These are phyloP conservation scores for Sterna hirundo DNA, from an alignment of 2,113 vertebrate species.

Conservation along the genomic window DNA sequence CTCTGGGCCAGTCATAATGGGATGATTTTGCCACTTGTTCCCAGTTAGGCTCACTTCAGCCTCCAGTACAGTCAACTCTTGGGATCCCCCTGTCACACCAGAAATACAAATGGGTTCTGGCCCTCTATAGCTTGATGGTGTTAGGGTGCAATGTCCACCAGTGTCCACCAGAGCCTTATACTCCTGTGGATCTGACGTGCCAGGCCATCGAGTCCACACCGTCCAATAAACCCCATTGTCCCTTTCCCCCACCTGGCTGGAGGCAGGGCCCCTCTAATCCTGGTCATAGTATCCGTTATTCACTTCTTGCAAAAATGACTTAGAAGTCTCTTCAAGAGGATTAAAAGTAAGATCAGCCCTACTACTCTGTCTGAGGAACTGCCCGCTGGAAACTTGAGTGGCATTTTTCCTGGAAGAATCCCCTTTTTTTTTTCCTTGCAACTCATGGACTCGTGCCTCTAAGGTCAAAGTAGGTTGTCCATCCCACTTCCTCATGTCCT, in stretches of 20 bases:
- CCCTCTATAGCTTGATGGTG: neutral
- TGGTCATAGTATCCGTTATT: neutral
- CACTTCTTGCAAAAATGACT: neutral
- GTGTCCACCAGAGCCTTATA: neutral
- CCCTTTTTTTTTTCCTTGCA: neutral
- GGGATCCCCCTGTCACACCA: neutral
- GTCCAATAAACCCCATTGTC: neutral
- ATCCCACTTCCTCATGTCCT: neutral
- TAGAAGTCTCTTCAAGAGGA: too few species aligned
- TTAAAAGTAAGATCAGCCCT: too few species aligned
- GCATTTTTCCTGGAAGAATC: too few species aligned
- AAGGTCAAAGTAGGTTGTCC: neutral
- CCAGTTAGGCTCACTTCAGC: neutral
- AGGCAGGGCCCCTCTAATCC: neutral
- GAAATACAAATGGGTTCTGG: neutral
- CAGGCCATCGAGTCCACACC: neutral
- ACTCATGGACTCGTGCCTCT: neutral
- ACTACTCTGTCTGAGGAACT: too few species aligned
- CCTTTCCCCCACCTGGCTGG: neutral
- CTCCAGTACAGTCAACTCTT: neutral
- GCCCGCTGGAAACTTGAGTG: too few species aligned
- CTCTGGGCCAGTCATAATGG: neutral
- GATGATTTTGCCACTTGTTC: neutral
- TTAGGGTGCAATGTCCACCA: neutral
- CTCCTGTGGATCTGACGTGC: neutral